Evolutionary conservation across 2,888 invertebrate genomes (phyloP), one percentile per base, ranked within the genome.

Genomic region (Linnaemya vulpina): DNA sequence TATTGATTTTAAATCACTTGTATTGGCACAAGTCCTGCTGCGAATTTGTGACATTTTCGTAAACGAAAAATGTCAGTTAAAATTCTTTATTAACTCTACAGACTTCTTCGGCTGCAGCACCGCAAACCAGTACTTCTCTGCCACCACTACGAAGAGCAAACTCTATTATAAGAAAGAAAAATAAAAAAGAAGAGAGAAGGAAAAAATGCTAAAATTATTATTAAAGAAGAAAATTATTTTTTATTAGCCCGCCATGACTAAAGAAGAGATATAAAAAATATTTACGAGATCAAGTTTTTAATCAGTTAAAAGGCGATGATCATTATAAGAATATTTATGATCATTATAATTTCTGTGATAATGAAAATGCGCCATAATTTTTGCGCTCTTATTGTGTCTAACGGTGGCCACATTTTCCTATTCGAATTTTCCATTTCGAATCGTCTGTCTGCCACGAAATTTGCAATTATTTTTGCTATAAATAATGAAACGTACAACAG

Each of bases 1-100:
- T 91, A 91, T 91, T 91, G 91, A 91, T 90, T 91, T 91, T 91
- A 91, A 91, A 91, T 91, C 91, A 91, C 90, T 91, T 91, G 91
- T 90, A 91, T 91, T 91, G 91, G 91, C 91, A 91, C 89, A 89
- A 89, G 88, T 90, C 91, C 91, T 91, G 91, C 91, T 91, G 91
- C 90, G 91, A 91, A 89, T 91, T 91, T 91, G 91, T 91, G 91
- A 91, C 91, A 91, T 91, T 91, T 91, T 91, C 87, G 91, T 91
- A 91, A 91, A 91, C 91, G 91, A 91, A 91, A 91, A 91, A 91
- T 89, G 91, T 90, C 91, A 90, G 91, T 91, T 91, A 91, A 88
- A 87, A 89, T 88, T 91, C 90, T 91, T 91, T 91, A 91, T 91
- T 90, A 88, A 88, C 85, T 83, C 65, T 55, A 67, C 55, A 38